phyloP scores from a whole-genome alignment of 1,140 invertebrate genomes.

The Neelides sp. region DNA sequence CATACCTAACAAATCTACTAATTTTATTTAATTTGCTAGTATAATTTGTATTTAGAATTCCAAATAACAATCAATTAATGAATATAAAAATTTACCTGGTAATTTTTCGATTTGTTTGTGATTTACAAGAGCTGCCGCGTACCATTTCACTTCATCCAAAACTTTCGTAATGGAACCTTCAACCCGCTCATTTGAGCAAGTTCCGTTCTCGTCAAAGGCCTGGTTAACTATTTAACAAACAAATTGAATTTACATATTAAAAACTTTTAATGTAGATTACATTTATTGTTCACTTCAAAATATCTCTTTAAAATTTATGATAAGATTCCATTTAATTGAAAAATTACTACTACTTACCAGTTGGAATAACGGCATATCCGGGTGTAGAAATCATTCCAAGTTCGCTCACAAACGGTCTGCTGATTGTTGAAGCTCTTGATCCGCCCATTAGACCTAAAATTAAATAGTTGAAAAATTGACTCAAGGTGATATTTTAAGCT shows the following conservation, averaged over 20 bases:
- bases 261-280: neutral
- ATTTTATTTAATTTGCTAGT: too few relatives aligned
- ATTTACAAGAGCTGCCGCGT: conserved; percentile 35
- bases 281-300: neutral
- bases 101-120: conserved; percentile 27
- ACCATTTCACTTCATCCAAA: conserved; percentile 38
- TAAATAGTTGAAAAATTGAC: conserved; percentile 8
- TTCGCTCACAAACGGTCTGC: conserved; percentile 38
- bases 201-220: conserved; percentile 35
- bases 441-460: conserved; percentile 39
- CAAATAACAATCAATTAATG: neutral
- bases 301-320: neutral
- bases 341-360: neutral
- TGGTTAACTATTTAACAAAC: conserved; percentile 31
- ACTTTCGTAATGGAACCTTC: conserved; percentile 31
- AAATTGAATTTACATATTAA: neutral
- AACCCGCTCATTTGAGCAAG: conserved; percentile 33
- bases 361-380: neutral
- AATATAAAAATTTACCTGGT: neutral
- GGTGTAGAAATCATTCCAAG: conserved; percentile 36
- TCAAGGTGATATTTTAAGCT: neutral
- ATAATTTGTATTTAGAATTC: too few relatives aligned
- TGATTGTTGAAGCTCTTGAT: conserved; percentile 37
- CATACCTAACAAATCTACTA: too few relatives aligned
- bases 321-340: neutral